phyloP scores from a whole-genome alignment of 2,113 vertebrate genomes.

The Myiagra hebetior region DNA sequence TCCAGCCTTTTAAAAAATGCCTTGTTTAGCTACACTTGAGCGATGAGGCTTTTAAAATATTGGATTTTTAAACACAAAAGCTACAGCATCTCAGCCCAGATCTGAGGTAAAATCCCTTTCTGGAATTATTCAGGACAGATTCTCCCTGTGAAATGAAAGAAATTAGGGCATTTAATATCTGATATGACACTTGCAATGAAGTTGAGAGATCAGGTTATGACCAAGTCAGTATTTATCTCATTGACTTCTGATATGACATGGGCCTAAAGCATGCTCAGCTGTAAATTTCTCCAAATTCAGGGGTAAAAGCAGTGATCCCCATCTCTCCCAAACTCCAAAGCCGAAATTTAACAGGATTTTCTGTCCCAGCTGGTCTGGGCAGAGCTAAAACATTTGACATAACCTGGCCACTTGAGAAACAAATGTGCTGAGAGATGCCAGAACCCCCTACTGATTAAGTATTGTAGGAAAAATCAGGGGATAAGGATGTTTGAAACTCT shows the following conservation, averaged over 20 bases:
- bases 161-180: not conserved
- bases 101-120: not conserved
- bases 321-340: not conserved
- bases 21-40: not conserved
- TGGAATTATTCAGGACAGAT: not conserved
- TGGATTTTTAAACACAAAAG: not conserved
- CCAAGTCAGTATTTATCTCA: not conserved
- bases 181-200: not conserved
- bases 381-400: not conserved
- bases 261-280: not conserved
- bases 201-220: not conserved
- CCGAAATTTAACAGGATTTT: not conserved
- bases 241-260: not conserved
- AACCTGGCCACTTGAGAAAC: not conserved
- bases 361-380: not conserved
- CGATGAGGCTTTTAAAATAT: not conserved
- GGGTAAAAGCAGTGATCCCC: not conserved
- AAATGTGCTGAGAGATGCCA: not conserved
- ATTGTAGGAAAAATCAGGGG: not conserved
- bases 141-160: not conserved
- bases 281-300: not conserved
- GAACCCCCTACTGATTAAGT: not conserved
- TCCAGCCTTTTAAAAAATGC: not conserved
- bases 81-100: not conserved
- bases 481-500: not conserved